These are phyloP conservation scores for Thripadectes ignobilis DNA, from an alignment of 2,797 vertebrate species.

Conservation along the genomic window DNA sequence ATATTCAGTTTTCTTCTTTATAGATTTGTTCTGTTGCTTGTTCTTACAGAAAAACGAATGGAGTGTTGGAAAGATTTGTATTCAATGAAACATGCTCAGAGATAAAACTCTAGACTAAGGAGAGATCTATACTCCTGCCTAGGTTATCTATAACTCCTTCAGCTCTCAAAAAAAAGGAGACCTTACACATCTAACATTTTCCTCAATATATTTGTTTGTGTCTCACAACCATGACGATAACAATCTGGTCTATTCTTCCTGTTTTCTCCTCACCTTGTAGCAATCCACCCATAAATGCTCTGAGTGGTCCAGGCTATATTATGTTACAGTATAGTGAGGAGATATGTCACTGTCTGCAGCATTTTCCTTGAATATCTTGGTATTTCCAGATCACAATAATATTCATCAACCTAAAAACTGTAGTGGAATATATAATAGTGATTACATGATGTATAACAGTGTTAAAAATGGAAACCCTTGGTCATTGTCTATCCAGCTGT, in stretches of 20 bases:
- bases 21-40: not conserved
- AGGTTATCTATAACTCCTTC: not conserved
- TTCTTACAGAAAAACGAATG: not conserved
- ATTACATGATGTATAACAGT: not conserved
- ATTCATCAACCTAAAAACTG: not conserved
- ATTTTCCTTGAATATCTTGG: not conserved
- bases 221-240: not conserved
- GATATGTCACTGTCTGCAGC: rapidly evolving
- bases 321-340: not conserved
- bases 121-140: not conserved
- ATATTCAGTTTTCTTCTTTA: not conserved
- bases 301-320: not conserved
- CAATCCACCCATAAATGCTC: not conserved
- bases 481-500: not conserved
- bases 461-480: not conserved
- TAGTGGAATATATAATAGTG: not conserved
- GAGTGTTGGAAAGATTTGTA: not conserved
- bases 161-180: not conserved
- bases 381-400: not conserved
- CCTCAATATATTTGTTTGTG: not conserved
- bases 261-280: not conserved
- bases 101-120: not conserved
- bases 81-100: not conserved
- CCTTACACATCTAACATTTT: not conserved
- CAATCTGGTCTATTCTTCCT: not conserved